Evolutionary conservation across 2,797 vertebrate genomes (phyloP).

Genomic region (Acrossocheilus fasciatus): DNA sequence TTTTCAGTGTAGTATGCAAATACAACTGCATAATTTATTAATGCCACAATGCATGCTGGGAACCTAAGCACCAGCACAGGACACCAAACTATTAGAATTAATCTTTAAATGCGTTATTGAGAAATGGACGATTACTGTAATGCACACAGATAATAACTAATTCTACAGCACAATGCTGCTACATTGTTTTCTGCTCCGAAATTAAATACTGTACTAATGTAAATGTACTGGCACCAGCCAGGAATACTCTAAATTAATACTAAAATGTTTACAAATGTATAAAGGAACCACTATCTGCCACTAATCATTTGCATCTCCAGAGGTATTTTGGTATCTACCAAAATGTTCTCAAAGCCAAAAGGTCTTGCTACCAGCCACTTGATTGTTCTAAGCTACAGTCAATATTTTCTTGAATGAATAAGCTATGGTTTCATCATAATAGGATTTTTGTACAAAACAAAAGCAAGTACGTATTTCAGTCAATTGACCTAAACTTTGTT

Average conservation of each 20-base stretch:
- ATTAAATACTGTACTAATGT: neutral
- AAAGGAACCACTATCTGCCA: neutral
- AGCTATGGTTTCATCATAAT: neutral
- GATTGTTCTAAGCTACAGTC: neutral
- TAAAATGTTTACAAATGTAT: neutral
- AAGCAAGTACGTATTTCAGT: constrained; percentile 14
- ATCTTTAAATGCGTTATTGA: neutral
- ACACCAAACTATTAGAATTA: neutral
- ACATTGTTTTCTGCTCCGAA: neutral
- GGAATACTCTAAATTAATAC: neutral
- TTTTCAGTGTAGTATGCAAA: neutral
- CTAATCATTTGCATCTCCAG: neutral
- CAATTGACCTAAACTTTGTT: constrained; percentile 40
- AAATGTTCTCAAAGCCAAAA: neutral
- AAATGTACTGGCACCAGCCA: neutral
- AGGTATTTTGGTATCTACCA: neutral
- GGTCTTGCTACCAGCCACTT: neutral
- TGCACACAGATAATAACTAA: constrained; percentile 1
- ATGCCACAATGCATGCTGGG: constrained; percentile 8
- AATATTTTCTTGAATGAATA: neutral
- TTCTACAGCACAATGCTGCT: neutral
- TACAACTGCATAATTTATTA: neutral
- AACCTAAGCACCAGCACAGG: constrained; percentile 2
- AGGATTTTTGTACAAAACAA: neutral
- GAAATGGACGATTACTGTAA: neutral